Evolutionary conservation across 2,888 invertebrate species (phyloP), one percentile per base, ranked within the genome.

Genomic region (Seira ritae): DNA sequence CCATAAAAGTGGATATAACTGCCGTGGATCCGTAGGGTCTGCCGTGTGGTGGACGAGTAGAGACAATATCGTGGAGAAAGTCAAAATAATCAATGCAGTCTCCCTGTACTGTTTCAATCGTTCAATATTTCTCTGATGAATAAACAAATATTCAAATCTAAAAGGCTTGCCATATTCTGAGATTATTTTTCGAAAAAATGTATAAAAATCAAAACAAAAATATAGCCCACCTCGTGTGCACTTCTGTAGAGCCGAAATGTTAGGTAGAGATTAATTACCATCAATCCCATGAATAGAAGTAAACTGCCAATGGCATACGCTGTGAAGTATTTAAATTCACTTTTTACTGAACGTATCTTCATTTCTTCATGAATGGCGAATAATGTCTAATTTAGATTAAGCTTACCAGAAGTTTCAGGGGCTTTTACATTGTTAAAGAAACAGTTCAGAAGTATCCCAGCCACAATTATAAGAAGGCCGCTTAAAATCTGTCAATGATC

Each of bases 211-310:
- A 31, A 31, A 2, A 31, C 31, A 31, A 31, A 31, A 31, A 4
- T 2, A 31, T 31, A 23, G 31, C 15, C 12, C 42, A 83, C 83
- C 74, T 83, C 83, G 20, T 83, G 83, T 12, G 83, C 83, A 42
- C 78, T 74, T 2, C 83, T 50, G 31, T 83, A 83, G 12, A 83
- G 79, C 15, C 83, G 73, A 46, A 83, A 83, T 0, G 72, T 68
- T 19, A 83, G 20, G 37, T 74, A 83, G 1, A 83, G 62, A n/a
- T 83, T 74, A 2, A 69, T 67, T 12, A 60, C 15, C 71, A 70
- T 69, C 0, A 79, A 24, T 3, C 55, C 73, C 1, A 83, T 69
- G 22, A 77, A 73, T n/a, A 83, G 15, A 3, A 83, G 68, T 0
- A 83, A 60, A 24, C 65, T 60, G 20, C 83, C 83, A 4, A 83